Evolutionary conservation across 2,113 vertebrate genomes (phyloP).

Genomic region (Hypocryptadius cinnamomeus): DNA sequence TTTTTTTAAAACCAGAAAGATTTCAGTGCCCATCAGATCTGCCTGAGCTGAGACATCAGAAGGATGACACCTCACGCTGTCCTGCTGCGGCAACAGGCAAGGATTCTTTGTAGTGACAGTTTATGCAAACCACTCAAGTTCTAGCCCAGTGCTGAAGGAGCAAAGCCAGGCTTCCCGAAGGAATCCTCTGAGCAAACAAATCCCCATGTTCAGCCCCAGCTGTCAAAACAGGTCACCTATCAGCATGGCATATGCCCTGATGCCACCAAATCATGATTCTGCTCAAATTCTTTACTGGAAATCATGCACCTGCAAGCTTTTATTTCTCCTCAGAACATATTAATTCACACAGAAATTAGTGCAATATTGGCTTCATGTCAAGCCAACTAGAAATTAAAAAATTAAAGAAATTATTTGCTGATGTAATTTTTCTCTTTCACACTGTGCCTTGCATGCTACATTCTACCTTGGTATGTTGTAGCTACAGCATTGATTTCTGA

Average conservation of each 20-base stretch:
- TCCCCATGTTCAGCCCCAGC: not conserved
- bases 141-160: not conserved
- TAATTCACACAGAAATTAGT: not conserved
- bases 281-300: not conserved
- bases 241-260: not conserved
- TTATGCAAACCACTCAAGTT: not conserved
- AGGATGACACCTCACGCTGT: not conserved
- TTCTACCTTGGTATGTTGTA: not conserved
- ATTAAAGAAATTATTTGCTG: not conserved
- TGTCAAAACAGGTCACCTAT: constrained; percentile 43
- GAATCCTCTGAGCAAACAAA: constrained; percentile 50
- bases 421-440: not conserved
- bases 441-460: not conserved
- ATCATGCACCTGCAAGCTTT: not conserved
- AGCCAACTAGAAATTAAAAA: not conserved
- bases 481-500: not conserved
- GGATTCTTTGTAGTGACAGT: not conserved
- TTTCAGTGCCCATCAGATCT: not conserved
- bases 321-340: not conserved
- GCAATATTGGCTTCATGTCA: not conserved
- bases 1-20: not conserved
- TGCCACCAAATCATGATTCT: not conserved
- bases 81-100: not conserved
- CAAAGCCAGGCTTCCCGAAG: constrained; percentile 25
- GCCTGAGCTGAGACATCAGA: not conserved